These are phyloP conservation scores for Crematogaster levior DNA, from an alignment of 2,888 invertebrate species.

Conservation along the genomic window DNA sequence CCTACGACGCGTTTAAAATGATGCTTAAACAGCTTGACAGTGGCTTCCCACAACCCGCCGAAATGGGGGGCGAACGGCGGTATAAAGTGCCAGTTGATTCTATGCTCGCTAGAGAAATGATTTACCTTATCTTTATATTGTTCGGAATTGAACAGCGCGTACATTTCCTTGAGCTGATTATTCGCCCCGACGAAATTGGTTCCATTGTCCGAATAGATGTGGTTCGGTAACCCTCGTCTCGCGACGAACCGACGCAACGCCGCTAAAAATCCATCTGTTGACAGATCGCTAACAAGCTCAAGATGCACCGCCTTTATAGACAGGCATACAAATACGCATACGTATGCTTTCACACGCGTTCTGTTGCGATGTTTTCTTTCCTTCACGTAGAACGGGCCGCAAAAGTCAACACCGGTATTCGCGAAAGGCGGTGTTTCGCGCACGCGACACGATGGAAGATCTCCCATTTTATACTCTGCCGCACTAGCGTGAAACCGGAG, in stretches of 20 bases:
- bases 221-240: fast-evolving
- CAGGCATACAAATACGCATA: neutral
- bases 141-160: neutral
- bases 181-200: neutral
- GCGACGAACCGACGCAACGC: neutral
- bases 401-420: neutral
- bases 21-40: no score
- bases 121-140: neutral
- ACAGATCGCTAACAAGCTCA: neutral
- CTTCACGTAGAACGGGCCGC: neutral
- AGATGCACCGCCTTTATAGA: neutral
- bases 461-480: neutral
- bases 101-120: fast-evolving
- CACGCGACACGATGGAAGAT: neutral
- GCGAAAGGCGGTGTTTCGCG: neutral
- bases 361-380: neutral
- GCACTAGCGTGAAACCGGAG: neutral
- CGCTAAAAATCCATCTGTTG: neutral
- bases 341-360: fast-evolving
- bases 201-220: neutral
- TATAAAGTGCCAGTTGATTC: neutral
- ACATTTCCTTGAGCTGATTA: fast-evolving
- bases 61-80: no score
- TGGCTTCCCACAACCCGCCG: no score
- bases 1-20: no score